A percentile compares a stretch with the other conserved stretches of the same genome.
Conservation (phyloP, 2,113 vertebrate species). For the Colius striatus region DNA sequence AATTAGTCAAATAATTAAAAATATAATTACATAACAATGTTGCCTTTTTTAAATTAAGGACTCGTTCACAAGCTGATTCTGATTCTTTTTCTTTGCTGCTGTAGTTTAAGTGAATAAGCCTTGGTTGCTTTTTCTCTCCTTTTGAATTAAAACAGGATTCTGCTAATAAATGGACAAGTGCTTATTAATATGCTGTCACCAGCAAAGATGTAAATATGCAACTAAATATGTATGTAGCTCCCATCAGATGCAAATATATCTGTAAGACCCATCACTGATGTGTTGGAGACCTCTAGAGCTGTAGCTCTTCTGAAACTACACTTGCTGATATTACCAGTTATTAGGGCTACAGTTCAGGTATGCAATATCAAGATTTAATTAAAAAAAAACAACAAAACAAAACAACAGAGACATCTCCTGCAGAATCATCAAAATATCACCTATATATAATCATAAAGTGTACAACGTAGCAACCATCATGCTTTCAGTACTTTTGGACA, state of each 20-base stretch:
- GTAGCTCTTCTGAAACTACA: background rate
- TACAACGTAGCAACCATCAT: background rate
- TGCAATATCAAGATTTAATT: background rate
- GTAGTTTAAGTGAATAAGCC: background rate
- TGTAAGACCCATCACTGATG: slow-evolving; percentile 26
- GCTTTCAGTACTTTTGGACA: background rate
- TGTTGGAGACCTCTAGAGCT: slow-evolving; percentile 64
- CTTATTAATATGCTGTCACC: slow-evolving; percentile 7
- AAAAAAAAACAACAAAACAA: background rate
- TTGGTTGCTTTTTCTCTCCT: background rate
- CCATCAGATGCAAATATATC: slow-evolving; percentile 29
- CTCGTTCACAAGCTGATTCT: background rate
- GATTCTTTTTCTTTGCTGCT: background rate
- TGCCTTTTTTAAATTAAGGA: slow-evolving; percentile 36
- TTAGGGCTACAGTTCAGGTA: background rate
- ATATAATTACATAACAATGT: slow-evolving; percentile 17
- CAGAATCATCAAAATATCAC: background rate
- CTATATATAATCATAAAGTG: background rate
- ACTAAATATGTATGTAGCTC: background rate
- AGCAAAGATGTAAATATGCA: slow-evolving; percentile 13
- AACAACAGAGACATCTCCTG: background rate
- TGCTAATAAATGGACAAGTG: background rate
- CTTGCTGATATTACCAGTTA: background rate
- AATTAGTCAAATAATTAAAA: slow-evolving; percentile 58
- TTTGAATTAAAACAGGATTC: background rate